These are phyloP conservation scores for Hirudo medicinalis DNA, from an alignment of 1,140 invertebrate species.

Conservation along the genomic window DNA sequence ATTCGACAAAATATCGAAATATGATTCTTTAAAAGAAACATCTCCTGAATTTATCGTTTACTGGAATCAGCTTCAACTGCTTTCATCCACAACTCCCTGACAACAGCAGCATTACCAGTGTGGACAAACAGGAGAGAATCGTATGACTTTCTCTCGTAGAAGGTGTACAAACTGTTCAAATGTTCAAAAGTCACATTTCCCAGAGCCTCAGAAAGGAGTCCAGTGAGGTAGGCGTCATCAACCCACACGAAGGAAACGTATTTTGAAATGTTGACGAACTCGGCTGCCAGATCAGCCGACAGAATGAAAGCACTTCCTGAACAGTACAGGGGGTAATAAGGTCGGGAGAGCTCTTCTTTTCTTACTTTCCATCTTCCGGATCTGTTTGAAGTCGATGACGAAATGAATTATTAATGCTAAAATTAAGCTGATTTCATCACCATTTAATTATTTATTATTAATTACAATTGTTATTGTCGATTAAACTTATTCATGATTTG, in stretches of 20 bases:
- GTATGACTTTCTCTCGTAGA: background rate
- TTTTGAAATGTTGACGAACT: slow-evolving; percentile 33
- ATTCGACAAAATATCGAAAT: too few relatives aligned
- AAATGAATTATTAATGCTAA: background rate
- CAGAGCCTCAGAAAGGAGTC: slow-evolving; percentile 26
- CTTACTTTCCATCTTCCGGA: slow-evolving; percentile 40
- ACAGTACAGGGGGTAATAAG: slow-evolving; percentile 42
- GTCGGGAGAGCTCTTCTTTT: slow-evolving; percentile 34
- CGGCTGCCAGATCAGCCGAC: slow-evolving; percentile 34
- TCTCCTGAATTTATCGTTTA: too few relatives aligned
- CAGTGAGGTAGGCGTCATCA: slow-evolving; percentile 41
- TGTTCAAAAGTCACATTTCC: background rate
- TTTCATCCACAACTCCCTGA: background rate
- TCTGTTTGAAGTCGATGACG: background rate
- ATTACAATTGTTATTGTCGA: too few relatives aligned
- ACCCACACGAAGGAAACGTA: slow-evolving; percentile 39
- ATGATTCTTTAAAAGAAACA: too few relatives aligned
- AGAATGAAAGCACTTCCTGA: slow-evolving; percentile 41
- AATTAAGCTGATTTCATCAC: slow-evolving; percentile 27
- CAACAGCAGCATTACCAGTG: background rate
- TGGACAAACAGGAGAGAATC: background rate
- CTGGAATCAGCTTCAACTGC: background rate
- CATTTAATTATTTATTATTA: slow-evolving; percentile 16
- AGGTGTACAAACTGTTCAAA: background rate
- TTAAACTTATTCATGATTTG: too few relatives aligned